A percentile compares a stretch with the other conserved stretches of the same genome.
Evolutionary conservation across 2,797 vertebrate species (phyloP).

Genomic region (Chiroxiphia lanceolata): DNA sequence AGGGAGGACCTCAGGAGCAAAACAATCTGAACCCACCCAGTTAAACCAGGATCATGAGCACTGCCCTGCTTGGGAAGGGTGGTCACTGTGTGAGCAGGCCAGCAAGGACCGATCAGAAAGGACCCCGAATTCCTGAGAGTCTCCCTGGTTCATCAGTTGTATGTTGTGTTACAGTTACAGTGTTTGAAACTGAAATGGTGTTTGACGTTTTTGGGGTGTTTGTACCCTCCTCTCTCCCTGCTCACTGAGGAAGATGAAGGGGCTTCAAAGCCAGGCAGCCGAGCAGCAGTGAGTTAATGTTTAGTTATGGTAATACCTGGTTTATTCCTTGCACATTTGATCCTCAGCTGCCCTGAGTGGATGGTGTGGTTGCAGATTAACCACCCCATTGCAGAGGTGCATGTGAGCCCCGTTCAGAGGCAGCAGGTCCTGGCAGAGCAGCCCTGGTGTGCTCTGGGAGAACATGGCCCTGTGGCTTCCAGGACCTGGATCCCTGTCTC

Average conservation of each 20-base stretch:
- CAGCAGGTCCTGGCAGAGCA: neutral
- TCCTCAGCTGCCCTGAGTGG: neutral
- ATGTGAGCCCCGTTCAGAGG: neutral
- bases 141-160: neutral
- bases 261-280: neutral
- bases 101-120: neutral
- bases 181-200: neutral
- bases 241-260: neutral
- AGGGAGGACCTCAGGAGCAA: neutral
- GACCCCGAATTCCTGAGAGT: neutral
- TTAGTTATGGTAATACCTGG: neutral
- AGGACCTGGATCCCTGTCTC: rapidly evolving
- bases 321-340: neutral
- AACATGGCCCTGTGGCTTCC: rapidly evolving
- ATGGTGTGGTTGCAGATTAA: conserved; percentile 6
- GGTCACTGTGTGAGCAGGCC: neutral
- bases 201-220: rapidly evolving
- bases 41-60: neutral
- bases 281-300: neutral
- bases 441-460: neutral
- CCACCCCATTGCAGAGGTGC: neutral
- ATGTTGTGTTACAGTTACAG: rapidly evolving
- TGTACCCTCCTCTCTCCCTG: neutral
- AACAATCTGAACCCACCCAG: neutral
- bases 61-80: rapidly evolving